These are phyloP conservation scores for Palaemon carinicauda DNA, from an alignment of 1,140 invertebrate species.

Conservation along the genomic window DNA sequence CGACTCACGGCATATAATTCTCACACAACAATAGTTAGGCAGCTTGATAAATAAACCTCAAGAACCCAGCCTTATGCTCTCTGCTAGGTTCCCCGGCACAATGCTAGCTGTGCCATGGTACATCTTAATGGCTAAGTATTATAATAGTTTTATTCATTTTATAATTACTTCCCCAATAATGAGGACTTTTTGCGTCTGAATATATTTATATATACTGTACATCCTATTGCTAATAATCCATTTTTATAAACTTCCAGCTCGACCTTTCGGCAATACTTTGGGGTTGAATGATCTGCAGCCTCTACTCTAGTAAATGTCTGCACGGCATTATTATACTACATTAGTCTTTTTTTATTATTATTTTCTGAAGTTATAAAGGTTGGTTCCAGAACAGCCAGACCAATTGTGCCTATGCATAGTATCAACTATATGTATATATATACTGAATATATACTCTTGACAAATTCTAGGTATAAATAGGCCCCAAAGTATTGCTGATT, in stretches of 20 bases:
- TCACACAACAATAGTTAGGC: slow-evolving; percentile 53
- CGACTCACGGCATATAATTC: slow-evolving; percentile 44
- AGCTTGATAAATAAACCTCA: slow-evolving; percentile 42
- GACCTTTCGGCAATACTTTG: background rate
- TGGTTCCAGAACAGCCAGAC: background rate
- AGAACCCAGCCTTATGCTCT: slow-evolving; percentile 4
- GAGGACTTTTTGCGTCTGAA: slow-evolving; percentile 26
- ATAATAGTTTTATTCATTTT: slow-evolving; percentile 49
- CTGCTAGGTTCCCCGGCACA: slow-evolving; percentile 6
- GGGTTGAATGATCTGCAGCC: background rate
- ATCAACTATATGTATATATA: too few species aligned
- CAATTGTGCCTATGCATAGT: background rate
- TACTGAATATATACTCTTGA: background rate
- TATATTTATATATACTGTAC: slow-evolving; percentile 46
- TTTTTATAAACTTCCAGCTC: slow-evolving; percentile 35
- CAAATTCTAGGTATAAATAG: background rate
- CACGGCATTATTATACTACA: too few species aligned
- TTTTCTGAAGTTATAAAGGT: too few species aligned
- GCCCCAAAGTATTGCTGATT: slow-evolving; percentile 18
- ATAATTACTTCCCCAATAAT: slow-evolving; percentile 38
- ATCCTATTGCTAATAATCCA: slow-evolving; percentile 53
- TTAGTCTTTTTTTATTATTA: too few species aligned
- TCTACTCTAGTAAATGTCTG: background rate
- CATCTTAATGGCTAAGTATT: slow-evolving; percentile 47
- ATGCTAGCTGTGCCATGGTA: slow-evolving; percentile 29